Percentiles rank a stretch among this genome's conserved stretches.
Evolutionary conservation across 2,888 invertebrate species (phyloP).

Genomic region (Entomobrya proxima): DNA sequence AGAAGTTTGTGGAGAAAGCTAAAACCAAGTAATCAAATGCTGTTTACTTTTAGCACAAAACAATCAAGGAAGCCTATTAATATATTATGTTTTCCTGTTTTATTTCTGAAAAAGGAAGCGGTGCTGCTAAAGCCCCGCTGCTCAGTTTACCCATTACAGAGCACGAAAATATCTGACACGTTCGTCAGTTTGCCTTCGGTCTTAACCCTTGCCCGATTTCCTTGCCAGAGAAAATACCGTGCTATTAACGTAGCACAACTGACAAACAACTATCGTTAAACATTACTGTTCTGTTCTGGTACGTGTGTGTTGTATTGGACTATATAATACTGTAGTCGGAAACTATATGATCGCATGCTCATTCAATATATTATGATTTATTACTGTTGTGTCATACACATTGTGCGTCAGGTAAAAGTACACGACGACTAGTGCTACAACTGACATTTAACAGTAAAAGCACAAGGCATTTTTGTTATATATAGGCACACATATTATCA

Average conservation of each 20-base stretch:
- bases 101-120: neutral
- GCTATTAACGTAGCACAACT: neutral
- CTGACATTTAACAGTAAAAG: neutral
- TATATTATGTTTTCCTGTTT: too few relatives aligned
- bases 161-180: slow-evolving; percentile 1
- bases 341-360: neutral
- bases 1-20: too few relatives aligned
- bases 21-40: too few relatives aligned
- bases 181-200: neutral
- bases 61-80: too few relatives aligned
- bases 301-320: neutral
- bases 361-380: slow-evolving; percentile 59
- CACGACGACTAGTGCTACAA: neutral
- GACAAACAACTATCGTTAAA: slow-evolving; percentile 12
- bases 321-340: neutral
- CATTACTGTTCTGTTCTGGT: neutral
- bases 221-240: neutral
- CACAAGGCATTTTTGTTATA: neutral
- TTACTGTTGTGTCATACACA: slow-evolving; percentile 49
- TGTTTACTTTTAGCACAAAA: too few relatives aligned
- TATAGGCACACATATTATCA: too few relatives aligned
- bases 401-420: slow-evolving; percentile 35
- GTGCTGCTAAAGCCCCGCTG: neutral
- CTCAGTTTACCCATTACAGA: neutral
- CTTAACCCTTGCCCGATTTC: neutral